Base-by-base conservation (phyloP, 2,113 vertebrate genomes). In the Crotalus tigris region DNA sequence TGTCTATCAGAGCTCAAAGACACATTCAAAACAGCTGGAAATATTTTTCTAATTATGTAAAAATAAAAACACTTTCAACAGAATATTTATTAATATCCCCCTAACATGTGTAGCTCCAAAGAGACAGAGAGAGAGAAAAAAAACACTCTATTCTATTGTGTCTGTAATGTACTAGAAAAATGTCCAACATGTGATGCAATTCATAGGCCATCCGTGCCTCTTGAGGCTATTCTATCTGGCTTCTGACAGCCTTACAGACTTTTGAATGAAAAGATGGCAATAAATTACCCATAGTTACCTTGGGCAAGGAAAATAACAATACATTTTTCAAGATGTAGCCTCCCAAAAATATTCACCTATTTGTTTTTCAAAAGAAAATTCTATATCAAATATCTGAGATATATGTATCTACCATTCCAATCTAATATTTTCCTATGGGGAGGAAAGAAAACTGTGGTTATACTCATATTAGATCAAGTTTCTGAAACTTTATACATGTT, bases 41-140 rank as follows among this genome's bases (percentile, higher is more conserved):
- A 97, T 97, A 96, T 97, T 97, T 97, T 97, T 96, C 95, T 95
- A 97, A 97, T 97, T 97, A 97, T 97, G 97, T 97, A 96, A 97
- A 97, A 96, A 95, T 94, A 92, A 95, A 95, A 96, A 95, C 92
- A 95, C 96, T 97, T 97, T 97, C 96, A 97, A 97, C 96, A 96
- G 95, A 95, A 90, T 54, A 15, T 88, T 95, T 96, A 96, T 96
- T 97, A 97, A 97, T 97, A 95, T 95, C 96, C 95, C 93, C 93
- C 95, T 95, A 94, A 97, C 96, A 95, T 92, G 94, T 86, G 96
- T 95, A 95, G 93, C 93, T 94, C 13, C 57, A 17, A 90, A 55
- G 69, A 26, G 39, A 3, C 3, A 46, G 5, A 55, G 24, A 57
- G 53, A 24, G 8, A 59, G 21, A 13, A 2, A 26, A 8, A 49